A percentile compares a stretch with the other conserved stretches of the same genome.
These are phyloP conservation scores for Lonchura striata DNA, from an alignment of 2,113 vertebrate genomes.

Conservation along the genomic window DNA sequence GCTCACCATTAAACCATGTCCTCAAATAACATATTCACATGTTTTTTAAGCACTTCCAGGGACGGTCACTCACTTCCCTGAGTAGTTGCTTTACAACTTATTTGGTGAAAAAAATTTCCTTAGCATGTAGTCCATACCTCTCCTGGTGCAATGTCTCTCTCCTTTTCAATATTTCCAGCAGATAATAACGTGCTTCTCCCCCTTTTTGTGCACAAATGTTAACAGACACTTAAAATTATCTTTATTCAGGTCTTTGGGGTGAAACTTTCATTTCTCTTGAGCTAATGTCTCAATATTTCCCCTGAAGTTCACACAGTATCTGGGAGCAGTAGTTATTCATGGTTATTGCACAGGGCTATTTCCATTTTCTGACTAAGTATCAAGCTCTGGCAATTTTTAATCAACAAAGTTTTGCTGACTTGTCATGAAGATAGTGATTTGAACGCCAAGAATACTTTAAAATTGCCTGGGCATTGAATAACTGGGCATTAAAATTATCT, in stretches of 20 bases:
- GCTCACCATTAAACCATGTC: background rate
- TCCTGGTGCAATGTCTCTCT: background rate
- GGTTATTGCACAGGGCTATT: background rate
- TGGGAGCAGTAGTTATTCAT: background rate
- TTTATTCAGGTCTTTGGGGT: background rate
- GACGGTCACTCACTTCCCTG: background rate
- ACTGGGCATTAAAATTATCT: background rate
- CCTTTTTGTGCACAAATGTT: background rate
- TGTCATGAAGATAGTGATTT: background rate
- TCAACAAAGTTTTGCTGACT: background rate
- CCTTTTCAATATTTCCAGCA: background rate
- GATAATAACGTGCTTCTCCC: background rate
- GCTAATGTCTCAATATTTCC: background rate
- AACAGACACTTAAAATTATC: background rate
- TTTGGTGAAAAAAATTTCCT: background rate
- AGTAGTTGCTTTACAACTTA: background rate
- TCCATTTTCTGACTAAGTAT: background rate
- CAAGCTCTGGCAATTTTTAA: background rate
- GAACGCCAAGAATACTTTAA: background rate
- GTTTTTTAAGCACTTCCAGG: background rate
- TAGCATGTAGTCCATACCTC: fast-evolving
- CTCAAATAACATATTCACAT: background rate
- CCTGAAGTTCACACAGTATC: background rate
- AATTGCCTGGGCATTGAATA: background rate
- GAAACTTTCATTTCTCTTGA: background rate